Evolutionary conservation across 2,888 invertebrate species (phyloP), one percentile per base, ranked within the genome.

Genomic region (Diadegma fenestrale): DNA sequence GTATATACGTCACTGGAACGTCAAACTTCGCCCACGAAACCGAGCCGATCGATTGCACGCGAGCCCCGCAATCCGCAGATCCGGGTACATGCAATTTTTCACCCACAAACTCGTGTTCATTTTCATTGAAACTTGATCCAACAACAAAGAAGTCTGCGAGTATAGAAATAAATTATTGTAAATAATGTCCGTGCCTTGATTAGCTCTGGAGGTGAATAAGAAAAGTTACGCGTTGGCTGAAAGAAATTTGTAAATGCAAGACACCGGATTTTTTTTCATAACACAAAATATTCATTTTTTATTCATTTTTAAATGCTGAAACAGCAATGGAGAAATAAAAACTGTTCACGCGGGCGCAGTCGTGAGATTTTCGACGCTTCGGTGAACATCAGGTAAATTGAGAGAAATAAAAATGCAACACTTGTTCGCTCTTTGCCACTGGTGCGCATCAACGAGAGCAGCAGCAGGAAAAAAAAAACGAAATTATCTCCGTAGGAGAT

Each of bases 381-480:
- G 37, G 41, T 43, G 64, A 64, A 80, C 48, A n/a, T n/a, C n/a
- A 26, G 58, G 26, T 12, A 58, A 58, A 26, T 58, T 10, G 66
- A 73, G 58, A 73, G 33, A 73, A 72, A 64, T n/a, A n/a, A 33
- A 64, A 19, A 22, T 33, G 22, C 58, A 26, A 33, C 14, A 79
- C 26, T 63, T 45, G 68, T 68, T 68, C 43, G 45, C 48, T 63
- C 63, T 51, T 80, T 63, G 71, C n/a, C 45, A 66, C 61, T 69
- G 75, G 48, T 75, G 68, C 37, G 61, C 75, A 75, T 73, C 68
- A 45, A 33, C 14, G 22, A 63, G 4, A 10, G 17, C n/a, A 73
- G 30, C 58, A 26, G 22, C 26, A 14, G 6, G 48, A 26, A 1
- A 14, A 58, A 48, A 33, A 33, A 45, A 58, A 14, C 14, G 14